Percentiles rank a stretch among this genome's conserved stretches.
These are phyloP conservation scores for Cettia cetti DNA, from an alignment of 2,113 vertebrate species.

Conservation along the genomic window DNA sequence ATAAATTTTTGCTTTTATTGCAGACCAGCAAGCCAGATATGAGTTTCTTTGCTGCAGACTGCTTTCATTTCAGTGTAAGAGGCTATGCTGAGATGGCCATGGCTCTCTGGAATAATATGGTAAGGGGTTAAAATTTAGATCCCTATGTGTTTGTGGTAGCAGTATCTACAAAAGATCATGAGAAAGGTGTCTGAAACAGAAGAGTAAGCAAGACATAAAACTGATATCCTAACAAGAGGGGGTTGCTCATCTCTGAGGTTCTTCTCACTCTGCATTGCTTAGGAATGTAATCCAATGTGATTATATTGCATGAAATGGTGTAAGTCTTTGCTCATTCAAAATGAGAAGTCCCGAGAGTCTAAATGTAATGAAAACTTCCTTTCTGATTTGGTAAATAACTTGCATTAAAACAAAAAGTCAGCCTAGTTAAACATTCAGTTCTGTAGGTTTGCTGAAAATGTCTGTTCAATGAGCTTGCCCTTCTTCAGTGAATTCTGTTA, in stretches of 20 bases:
- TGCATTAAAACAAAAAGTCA: neutral
- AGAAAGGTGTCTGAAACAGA: neutral
- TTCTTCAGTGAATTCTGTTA: neutral
- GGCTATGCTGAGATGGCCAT: constrained; percentile 87
- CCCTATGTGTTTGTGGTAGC: neutral
- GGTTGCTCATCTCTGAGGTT: neutral
- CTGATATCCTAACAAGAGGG: neutral
- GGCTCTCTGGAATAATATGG: constrained; percentile 95
- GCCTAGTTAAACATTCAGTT: neutral
- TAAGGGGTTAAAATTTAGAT: constrained; percentile 31
- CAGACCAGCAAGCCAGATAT: constrained; percentile 77
- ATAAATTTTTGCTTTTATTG: neutral
- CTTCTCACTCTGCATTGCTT: neutral
- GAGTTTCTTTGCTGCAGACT: constrained; percentile 87
- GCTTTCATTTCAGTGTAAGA: constrained; percentile 86
- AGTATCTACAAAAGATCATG: neutral
- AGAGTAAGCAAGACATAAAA: neutral
- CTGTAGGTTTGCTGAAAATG: neutral
- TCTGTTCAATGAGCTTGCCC: neutral
- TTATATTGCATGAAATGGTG: neutral
- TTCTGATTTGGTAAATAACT: neutral
- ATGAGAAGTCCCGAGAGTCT: neutral
- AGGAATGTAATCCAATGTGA: neutral
- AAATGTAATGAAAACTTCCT: neutral
- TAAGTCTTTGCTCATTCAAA: neutral